Base-by-base conservation (phyloP, 2,797 vertebrate genomes). In the Hybognathus amarus region DNA sequence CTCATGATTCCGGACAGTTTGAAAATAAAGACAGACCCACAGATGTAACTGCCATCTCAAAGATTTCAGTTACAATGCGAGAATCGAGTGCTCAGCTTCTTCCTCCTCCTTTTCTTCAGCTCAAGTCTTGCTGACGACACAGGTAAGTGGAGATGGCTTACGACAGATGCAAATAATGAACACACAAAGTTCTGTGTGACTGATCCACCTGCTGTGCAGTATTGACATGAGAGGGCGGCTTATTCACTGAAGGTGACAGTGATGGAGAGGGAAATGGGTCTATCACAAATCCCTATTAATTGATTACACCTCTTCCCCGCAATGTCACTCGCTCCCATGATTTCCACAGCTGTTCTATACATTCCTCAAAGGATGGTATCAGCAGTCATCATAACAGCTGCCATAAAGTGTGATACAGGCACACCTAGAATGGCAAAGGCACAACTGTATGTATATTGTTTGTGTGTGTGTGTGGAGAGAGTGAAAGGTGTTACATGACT, bases 81-180 rank as follows among this genome's bases (percentile, higher is more conserved):
- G 24, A 24, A 61, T 1, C 2, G 30, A n/a, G 27, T 24, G 45
- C 77, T 84, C 45, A 75, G 71, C 61, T 66, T 86, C 22, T 42
- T 75, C 56, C 27, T 87, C 10, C 42, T 84, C 52, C 15, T 86
- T 13, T 24, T 87, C 38, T 22, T 80, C 61, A 76, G 54, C 36
- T 42, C 64, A 24, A 66, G 84, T 33, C 7, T 73, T 10, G 63
- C 82, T 18, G 81, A 88, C 30, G 89, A 89, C 42, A 87, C 89
- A 79, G 87, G 90, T 89, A 45, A 90, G 87, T 85, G 40, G 59
- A 73, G 27, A 74, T 15, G 45, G n/a, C 36, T 68, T 81, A 24
- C 69, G 22, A 6, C 36, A 42, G n/a, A 30, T 27, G 33, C 18
- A 83, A 27, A 74, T 38, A 54, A 79, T n/a, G 52, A 52, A 61